Evolutionary conservation across 2,113 vertebrate genomes (phyloP).

Genomic region (Nothoprocta pentlandii): DNA sequence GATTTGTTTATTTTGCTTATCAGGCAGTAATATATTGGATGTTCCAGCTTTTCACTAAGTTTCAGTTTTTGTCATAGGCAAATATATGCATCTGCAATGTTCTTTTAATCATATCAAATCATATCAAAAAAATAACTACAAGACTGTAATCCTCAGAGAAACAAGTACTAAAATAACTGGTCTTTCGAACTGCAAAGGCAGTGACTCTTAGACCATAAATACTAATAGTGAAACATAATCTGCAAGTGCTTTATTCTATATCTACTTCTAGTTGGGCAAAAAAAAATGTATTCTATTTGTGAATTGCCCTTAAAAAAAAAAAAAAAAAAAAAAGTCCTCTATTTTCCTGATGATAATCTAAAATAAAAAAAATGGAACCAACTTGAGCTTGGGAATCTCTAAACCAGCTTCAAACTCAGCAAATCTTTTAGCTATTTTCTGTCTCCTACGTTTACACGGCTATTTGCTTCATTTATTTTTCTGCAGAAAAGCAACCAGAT

Average conservation of each 20-base stretch:
- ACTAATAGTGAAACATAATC: not conserved
- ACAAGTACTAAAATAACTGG: not conserved
- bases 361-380: not conserved
- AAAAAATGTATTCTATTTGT: not conserved
- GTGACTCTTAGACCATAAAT: not conserved
- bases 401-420: not conserved
- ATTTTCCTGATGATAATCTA: not conserved
- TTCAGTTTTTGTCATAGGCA: not conserved
- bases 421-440: not conserved
- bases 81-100: not conserved
- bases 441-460: not conserved
- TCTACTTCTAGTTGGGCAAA: not conserved
- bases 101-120: not conserved
- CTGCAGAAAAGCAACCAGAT: not conserved
- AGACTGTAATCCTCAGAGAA: not conserved
- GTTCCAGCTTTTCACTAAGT: not conserved
- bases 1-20: not conserved
- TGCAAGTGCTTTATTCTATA: not conserved
- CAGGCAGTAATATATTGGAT: not conserved
- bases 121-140: not conserved
- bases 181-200: not conserved
- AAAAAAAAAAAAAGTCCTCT: not conserved
- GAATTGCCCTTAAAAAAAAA: not conserved
- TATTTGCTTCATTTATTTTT: not conserved
- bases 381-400: not conserved